These are phyloP conservation scores for Hyles euphorbiae DNA, from an alignment of 1,140 invertebrate genomes.

Conservation along the genomic window DNA sequence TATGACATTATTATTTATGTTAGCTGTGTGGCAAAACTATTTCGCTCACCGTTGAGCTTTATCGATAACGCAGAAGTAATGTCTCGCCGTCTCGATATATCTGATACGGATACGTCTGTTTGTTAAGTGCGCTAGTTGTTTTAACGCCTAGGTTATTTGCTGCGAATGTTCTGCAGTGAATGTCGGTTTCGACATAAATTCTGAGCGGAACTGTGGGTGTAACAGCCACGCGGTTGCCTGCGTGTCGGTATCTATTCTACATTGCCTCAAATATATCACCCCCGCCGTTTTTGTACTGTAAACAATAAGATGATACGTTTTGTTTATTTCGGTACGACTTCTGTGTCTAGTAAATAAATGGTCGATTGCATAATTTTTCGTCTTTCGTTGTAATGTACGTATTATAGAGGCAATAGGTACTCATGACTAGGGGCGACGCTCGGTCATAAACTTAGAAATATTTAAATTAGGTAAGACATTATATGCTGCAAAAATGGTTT, in stretches of 20 bases:
- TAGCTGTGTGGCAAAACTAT: conserved; percentile 63
- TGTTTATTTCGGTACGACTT: neutral
- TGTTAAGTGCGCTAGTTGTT: conserved; percentile 71
- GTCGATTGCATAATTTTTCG: no score
- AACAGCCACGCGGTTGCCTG: conserved; percentile 54
- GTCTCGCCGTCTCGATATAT: conserved; percentile 66
- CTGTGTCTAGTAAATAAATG: no score
- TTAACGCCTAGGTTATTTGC: conserved; percentile 72
- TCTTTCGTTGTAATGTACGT: no score
- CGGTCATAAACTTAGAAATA: neutral
- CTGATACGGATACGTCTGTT: conserved; percentile 72
- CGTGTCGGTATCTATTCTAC: conserved; percentile 54
- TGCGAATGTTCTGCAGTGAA: conserved; percentile 64
- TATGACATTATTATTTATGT: conserved; percentile 73
- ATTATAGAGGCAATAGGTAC: no score
- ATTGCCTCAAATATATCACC: conserved; percentile 44
- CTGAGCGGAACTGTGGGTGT: conserved; percentile 68
- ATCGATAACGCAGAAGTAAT: conserved; percentile 72
- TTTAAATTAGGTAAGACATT: conserved; percentile 7
- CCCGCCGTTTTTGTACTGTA: conserved; percentile 35
- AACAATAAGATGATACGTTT: conserved; percentile 29
- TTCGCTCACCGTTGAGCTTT: conserved; percentile 71
- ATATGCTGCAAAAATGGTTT: neutral
- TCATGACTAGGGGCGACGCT: no score
- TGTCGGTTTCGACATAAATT: conserved; percentile 70